Conservation (phyloP, 2,888 invertebrate species). For the Acleris sparsana region DNA sequence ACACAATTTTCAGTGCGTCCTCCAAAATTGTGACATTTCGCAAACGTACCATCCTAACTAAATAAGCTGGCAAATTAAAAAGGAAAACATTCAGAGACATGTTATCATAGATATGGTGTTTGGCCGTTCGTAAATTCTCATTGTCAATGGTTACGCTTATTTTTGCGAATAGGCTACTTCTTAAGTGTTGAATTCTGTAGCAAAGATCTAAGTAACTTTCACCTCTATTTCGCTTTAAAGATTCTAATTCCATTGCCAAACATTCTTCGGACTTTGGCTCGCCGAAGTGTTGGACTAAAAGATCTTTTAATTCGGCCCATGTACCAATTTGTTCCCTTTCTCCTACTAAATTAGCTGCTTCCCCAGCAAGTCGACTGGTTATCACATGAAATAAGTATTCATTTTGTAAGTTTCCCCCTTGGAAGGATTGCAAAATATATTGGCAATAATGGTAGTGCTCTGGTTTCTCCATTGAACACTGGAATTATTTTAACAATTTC, state of each 20-base stretch:
- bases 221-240: constrained; percentile 26
- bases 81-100: constrained; percentile 36
- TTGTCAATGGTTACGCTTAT: constrained; percentile 20
- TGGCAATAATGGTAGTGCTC: constrained; percentile 27
- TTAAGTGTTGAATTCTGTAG: constrained; percentile 35
- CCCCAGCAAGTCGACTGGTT: constrained; percentile 35
- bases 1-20: constrained; percentile 34
- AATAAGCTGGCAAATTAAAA: constrained; percentile 36
- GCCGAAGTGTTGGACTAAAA: constrained; percentile 33
- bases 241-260: constrained; percentile 34
- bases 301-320: constrained; percentile 34
- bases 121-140: constrained; percentile 2
- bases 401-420: constrained; percentile 23
- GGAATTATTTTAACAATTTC: constrained; percentile 4
- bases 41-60: constrained; percentile 35
- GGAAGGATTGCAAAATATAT: constrained; percentile 21
- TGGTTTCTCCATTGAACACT: neutral
- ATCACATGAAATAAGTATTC: constrained; percentile 38
- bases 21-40: constrained; percentile 29
- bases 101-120: constrained; percentile 32
- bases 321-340: constrained; percentile 33
- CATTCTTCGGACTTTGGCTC: constrained; percentile 38
- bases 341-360: constrained; percentile 37
- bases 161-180: constrained; percentile 37
- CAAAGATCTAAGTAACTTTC: constrained; percentile 40